Evolutionary conservation across 2,113 vertebrate genomes (phyloP).

Genomic region (Gobio gobio): DNA sequence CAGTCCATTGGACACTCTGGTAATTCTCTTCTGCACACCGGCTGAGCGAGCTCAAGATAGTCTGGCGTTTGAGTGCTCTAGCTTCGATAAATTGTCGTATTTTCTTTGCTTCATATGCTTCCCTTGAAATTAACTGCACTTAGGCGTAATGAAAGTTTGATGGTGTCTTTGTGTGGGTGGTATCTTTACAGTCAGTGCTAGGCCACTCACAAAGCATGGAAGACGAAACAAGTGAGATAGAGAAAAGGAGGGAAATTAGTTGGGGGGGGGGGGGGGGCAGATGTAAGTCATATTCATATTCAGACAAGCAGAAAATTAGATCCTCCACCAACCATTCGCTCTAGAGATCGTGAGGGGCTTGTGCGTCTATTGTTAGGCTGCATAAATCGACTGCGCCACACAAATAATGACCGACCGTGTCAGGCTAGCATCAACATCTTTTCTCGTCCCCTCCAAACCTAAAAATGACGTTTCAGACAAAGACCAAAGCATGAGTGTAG

Average conservation of each 20-base stretch:
- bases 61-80: constrained; percentile 24
- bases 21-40: constrained; percentile 5
- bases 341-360: constrained; percentile 68
- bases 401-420: constrained; percentile 52
- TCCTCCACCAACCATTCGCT: constrained; percentile 68
- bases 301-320: constrained; percentile 83
- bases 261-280: neutral
- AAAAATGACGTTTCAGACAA: neutral
- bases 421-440: constrained; percentile 26
- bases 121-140: constrained; percentile 53
- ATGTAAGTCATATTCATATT: constrained; percentile 74
- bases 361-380: constrained; percentile 74
- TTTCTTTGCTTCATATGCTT: constrained; percentile 50
- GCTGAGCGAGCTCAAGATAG: constrained; percentile 11
- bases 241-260: neutral
- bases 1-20: neutral
- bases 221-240: constrained; percentile 26
- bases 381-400: constrained; percentile 62
- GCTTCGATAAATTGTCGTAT: constrained; percentile 30
- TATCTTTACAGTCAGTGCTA: constrained; percentile 35
- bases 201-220: neutral
- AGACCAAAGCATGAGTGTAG: neutral
- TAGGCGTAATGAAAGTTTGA: constrained; percentile 55
- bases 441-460: constrained; percentile 27
- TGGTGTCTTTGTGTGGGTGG: constrained; percentile 52